Evolutionary conservation across 2,113 vertebrate species (phyloP), one percentile per base, ranked within the genome.

Genomic region (Macheiramphus alcinus): DNA sequence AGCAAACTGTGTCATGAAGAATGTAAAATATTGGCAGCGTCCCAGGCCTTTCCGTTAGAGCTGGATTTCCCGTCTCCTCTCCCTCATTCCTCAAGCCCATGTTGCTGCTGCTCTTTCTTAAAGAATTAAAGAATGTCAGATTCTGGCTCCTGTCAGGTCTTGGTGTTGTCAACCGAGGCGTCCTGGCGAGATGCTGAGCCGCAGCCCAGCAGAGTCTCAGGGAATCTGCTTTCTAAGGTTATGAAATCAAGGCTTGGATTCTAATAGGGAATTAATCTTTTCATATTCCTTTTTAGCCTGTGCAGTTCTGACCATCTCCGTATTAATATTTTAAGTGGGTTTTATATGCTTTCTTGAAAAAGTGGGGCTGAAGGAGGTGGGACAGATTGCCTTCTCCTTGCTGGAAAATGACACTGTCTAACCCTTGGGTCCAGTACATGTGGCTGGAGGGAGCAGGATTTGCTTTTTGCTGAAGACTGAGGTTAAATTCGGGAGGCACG

Each of bases 341-440:
- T 97, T 95, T 94, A 34, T 78, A 82, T 96, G 80, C 66, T 93
- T 75, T 53, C 92, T 93, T 92, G 83, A 79, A 93, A 97, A 97
- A 81, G 21, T 2, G 0, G 16, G 40, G 43, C 59, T 76, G 42
- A 74, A 85, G 27, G 70, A 48, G 18, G 26, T 61, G 50, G 32
- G 47, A 19, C 21, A 63, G 59, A 42, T 91, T 22, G 5, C 14
- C 48, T 75, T 63, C 29, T 74, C 17, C 40, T 59, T 50, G 52
- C 5, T 79, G 68, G 38, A 47, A 74, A 45, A 76, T 1, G 6
- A 3, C 6, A 10, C 5, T 25, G 14, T 52, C 90, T 84, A 95
- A 92, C 76, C n/a, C 76, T 79, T 45, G 50, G 8, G 5, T 88
- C n/a, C 10, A 1, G 62, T 32, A 20, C 3, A 1, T 0, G 0